Conservation (phyloP, 1,140 invertebrate genomes). For the Drosophila persimilis region DNA sequence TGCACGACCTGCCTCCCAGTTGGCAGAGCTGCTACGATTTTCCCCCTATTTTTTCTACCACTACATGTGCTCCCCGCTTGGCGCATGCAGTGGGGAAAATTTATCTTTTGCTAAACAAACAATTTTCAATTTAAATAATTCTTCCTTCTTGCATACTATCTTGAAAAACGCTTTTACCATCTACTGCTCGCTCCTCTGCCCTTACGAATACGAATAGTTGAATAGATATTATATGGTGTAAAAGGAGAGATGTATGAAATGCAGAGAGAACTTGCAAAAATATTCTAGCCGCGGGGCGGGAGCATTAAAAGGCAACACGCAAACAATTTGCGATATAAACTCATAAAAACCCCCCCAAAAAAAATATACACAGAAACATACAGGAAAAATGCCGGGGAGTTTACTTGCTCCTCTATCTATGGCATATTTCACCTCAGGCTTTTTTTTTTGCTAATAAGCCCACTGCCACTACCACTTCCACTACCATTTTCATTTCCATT, state of each 20-base stretch:
- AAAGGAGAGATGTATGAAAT: slow-evolving; percentile 28
- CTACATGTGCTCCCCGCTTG: slow-evolving; percentile 34
- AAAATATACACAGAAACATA: slow-evolving; percentile 29
- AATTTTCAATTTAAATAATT: slow-evolving; percentile 78
- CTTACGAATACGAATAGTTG: slow-evolving; percentile 41
- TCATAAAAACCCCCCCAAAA: slow-evolving; percentile 55
- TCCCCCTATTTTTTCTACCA: slow-evolving; percentile 8
- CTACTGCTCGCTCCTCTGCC: slow-evolving; percentile 3
- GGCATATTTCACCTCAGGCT: slow-evolving; percentile 36
- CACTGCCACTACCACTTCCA: neutral
- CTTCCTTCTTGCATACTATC: slow-evolving; percentile 49
- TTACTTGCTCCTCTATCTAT: slow-evolving; percentile 36
- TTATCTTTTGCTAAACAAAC: slow-evolving; percentile 69
- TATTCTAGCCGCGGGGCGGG: slow-evolving; percentile 51
- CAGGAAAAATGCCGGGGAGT: slow-evolving; percentile 23
- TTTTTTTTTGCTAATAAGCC: slow-evolving; percentile 44
- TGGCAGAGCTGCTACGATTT: neutral
- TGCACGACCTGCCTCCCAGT: slow-evolving; percentile 20
- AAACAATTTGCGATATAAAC: slow-evolving; percentile 72
- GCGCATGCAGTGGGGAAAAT: slow-evolving; percentile 24
- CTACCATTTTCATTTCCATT: slow-evolving; percentile 3
- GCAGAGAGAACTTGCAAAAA: slow-evolving; percentile 28
- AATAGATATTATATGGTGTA: slow-evolving; percentile 53
- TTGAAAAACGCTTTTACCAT: slow-evolving; percentile 34
- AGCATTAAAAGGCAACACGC: slow-evolving; percentile 63